These are phyloP conservation scores for Liolophura sinensis DNA, from an alignment of 1,140 invertebrate species.

Conservation along the genomic window DNA sequence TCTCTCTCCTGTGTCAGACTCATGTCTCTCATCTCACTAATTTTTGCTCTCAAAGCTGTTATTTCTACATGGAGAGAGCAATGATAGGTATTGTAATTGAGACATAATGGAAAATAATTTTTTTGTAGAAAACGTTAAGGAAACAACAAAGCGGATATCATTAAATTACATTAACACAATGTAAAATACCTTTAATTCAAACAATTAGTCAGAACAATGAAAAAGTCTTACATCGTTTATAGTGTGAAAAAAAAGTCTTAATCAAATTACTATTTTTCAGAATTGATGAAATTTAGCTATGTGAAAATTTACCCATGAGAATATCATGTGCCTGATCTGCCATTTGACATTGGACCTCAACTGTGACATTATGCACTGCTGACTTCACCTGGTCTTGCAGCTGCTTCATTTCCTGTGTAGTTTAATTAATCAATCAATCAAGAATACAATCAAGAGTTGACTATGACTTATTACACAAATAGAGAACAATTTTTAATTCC, in stretches of 20 bases:
- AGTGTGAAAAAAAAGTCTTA: too few relatives aligned
- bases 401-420: constrained; percentile 48
- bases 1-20: constrained; percentile 47
- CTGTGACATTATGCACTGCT: constrained; percentile 32
- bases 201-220: too few relatives aligned
- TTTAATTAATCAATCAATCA: too few relatives aligned
- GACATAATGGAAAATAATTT: neutral
- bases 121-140: too few relatives aligned
- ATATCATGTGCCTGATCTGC: constrained; percentile 50
- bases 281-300: neutral
- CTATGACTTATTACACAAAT: too few relatives aligned
- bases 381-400: constrained; percentile 42
- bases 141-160: too few relatives aligned
- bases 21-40: constrained; percentile 51
- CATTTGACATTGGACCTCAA: constrained; percentile 55
- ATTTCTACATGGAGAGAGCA: constrained; percentile 38
- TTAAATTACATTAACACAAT: too few relatives aligned
- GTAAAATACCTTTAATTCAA: neutral
- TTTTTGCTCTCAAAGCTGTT: constrained; percentile 53
- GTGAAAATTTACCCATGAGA: constrained; percentile 43
- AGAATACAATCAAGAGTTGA: too few relatives aligned
- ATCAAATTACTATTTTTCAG: neutral
- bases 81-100: neutral
- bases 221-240: too few relatives aligned
- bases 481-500: too few relatives aligned